A percentile compares a stretch with the other conserved stretches of the same genome.
These are phyloP conservation scores for Radopholus similis DNA, from an alignment of 1,140 invertebrate genomes.

Conservation along the genomic window DNA sequence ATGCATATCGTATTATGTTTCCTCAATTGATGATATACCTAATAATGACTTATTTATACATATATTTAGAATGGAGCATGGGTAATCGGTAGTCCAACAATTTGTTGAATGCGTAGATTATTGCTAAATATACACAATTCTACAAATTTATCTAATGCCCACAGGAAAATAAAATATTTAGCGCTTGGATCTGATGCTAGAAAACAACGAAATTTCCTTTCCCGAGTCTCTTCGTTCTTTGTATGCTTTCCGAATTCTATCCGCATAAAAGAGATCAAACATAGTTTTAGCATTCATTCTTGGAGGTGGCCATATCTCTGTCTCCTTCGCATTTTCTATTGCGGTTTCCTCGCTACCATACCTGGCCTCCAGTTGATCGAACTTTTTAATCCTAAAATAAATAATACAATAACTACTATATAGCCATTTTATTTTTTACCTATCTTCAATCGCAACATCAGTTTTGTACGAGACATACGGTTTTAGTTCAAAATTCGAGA, in stretches of 20 bases:
- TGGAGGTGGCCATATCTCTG: constrained; percentile 52
- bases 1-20: neutral
- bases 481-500: constrained; percentile 75
- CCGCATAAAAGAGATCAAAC: constrained; percentile 53
- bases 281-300: constrained; percentile 46
- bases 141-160: neutral
- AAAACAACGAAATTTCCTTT: neutral
- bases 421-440: constrained; percentile 17
- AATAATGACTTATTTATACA: neutral
- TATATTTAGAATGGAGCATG: neutral
- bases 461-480: constrained; percentile 85
- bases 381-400: neutral
- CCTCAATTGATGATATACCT: neutral
- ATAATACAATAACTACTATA: neutral
- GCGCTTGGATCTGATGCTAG: neutral
- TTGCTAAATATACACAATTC: too few species aligned
- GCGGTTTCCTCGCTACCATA: neutral
- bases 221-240: constrained; percentile 22
- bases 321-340: constrained; percentile 4
- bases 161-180: neutral
- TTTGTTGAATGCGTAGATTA: too few species aligned
- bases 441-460: constrained; percentile 51
- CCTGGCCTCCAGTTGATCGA: neutral
- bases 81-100: too few species aligned
- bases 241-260: constrained; percentile 38